Percentiles rank a stretch among this genome's conserved stretches.
phyloP scores from a whole-genome alignment of 1,140 invertebrate species.

The Trissolcus basalis region DNA sequence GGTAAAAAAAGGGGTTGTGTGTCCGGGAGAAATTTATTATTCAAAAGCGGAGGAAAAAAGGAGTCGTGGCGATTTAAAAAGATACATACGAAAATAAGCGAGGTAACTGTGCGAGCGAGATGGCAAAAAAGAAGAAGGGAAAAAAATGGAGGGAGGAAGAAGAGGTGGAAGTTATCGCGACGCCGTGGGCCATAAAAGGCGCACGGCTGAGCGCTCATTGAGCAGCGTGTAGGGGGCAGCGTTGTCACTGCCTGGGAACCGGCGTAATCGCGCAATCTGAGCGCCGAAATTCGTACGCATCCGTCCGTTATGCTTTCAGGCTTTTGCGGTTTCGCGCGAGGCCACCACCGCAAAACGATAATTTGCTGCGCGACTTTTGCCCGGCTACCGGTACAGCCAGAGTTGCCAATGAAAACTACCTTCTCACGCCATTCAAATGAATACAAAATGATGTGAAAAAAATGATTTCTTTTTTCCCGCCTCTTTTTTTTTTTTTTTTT shows the following conservation, averaged over 20 bases:
- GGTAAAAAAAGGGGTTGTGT: conserved; percentile 1
- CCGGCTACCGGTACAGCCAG: conserved; percentile 6
- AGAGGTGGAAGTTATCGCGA: conserved; percentile 31
- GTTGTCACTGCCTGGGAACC: conserved; percentile 29
- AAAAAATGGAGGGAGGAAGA: conserved; percentile 1
- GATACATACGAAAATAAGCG: conserved; percentile 39
- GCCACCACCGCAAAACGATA: conserved; percentile 16
- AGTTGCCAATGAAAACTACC: too few species aligned
- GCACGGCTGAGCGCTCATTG: conserved; percentile 37
- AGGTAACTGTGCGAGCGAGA: conserved; percentile 4
- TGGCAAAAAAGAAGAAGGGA: not conserved
- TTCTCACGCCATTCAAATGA: too few species aligned
- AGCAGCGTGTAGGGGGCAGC: conserved; percentile 21
- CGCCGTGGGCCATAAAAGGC: conserved; percentile 39
- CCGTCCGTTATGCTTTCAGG: conserved; percentile 31
- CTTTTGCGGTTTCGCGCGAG: conserved; percentile 30
- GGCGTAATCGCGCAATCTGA: conserved; percentile 34
- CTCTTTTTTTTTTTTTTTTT: too few species aligned
- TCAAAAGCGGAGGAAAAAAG: conserved; percentile 37
- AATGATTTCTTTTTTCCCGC: too few species aligned
- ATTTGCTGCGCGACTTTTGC: conserved; percentile 22
- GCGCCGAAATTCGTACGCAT: conserved; percentile 39
- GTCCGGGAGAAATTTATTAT: conserved; percentile 32
- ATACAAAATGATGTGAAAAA: too few species aligned
- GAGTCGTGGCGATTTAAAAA: conserved; percentile 22